These are phyloP conservation scores for Corydoras maculifer DNA, from an alignment of 2,113 vertebrate species.

Conservation along the genomic window DNA sequence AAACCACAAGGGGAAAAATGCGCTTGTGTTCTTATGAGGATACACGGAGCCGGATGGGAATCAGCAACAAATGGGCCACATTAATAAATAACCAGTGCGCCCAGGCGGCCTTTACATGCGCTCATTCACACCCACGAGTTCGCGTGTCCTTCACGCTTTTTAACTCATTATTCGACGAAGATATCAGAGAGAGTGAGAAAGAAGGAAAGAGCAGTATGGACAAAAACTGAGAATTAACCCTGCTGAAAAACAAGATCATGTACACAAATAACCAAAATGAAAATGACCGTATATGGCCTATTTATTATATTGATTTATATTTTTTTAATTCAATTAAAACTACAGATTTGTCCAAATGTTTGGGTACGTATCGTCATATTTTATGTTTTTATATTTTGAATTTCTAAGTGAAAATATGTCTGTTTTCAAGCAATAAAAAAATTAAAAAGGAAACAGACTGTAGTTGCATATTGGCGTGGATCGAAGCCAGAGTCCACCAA, in stretches of 20 bases:
- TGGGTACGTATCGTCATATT: too few species aligned
- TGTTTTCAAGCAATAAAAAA: too few species aligned
- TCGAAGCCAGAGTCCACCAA: too few species aligned
- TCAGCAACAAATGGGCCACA: conserved; percentile 83
- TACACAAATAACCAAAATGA: too few species aligned
- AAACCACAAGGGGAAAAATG: conserved; percentile 77
- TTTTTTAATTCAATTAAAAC: too few species aligned
- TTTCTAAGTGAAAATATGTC: too few species aligned
- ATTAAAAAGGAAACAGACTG: too few species aligned
- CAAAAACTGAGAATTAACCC: neutral
- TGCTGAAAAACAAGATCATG: neutral
- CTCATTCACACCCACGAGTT: conserved; percentile 87
- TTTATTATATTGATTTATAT: too few species aligned
- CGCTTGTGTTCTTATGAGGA: conserved; percentile 73
- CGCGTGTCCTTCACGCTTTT: conserved; percentile 95
- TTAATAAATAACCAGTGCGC: conserved; percentile 94
- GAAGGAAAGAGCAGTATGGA: neutral
- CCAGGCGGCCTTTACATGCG: conserved; percentile 83
- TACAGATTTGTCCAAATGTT: too few species aligned
- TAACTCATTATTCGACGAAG: conserved; percentile 54
- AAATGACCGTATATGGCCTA: too few species aligned
- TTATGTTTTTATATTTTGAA: too few species aligned
- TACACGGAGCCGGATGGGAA: conserved; percentile 77
- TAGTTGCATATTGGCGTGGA: too few species aligned
- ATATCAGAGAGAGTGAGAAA: neutral